Evolutionary conservation across 2,888 invertebrate species (phyloP).

Genomic region (Cosmorhoe ocellata): DNA sequence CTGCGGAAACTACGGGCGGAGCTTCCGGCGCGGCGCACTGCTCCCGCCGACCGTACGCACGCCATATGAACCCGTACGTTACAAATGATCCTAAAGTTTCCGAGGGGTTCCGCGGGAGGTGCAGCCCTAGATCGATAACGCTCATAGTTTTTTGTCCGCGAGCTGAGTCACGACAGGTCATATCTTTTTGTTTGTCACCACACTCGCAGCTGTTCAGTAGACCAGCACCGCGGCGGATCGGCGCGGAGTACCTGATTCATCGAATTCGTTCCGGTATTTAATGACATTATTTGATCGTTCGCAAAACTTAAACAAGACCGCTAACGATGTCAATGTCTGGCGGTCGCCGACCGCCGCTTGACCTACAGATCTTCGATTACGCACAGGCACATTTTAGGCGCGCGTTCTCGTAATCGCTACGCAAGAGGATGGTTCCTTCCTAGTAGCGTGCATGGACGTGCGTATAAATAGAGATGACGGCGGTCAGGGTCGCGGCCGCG

Average conservation of each 20-base stretch:
- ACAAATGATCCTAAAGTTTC: background rate
- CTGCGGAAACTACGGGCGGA: slow-evolving; percentile 17
- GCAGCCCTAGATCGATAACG: slow-evolving; percentile 7
- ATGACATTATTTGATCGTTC: slow-evolving; percentile 4
- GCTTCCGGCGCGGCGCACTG: slow-evolving; percentile 8
- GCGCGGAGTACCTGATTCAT: slow-evolving; percentile 15
- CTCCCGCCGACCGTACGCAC: background rate
- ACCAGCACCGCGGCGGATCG: slow-evolving; percentile 18
- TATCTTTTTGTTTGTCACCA: slow-evolving; percentile 15
- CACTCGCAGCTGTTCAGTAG: slow-evolving; percentile 16
- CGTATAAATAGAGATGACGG: slow-evolving; percentile 61
- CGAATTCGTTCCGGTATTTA: slow-evolving; percentile 22
- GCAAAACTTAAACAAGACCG: slow-evolving; percentile 1
- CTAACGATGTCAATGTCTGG: no score
- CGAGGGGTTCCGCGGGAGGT: slow-evolving; percentile 2
- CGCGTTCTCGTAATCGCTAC: no score
- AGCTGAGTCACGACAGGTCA: slow-evolving; percentile 22
- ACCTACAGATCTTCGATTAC: no score
- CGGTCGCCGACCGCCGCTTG: no score
- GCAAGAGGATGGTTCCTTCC: slow-evolving; percentile 1
- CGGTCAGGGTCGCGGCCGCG: slow-evolving; percentile 55
- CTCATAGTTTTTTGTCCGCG: slow-evolving; percentile 2
- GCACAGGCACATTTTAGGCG: no score
- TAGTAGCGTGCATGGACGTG: slow-evolving; percentile 26
- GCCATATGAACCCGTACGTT: background rate